phyloP scores from a whole-genome alignment of 2,797 vertebrate genomes.

The Anabacerthia variegaticeps region DNA sequence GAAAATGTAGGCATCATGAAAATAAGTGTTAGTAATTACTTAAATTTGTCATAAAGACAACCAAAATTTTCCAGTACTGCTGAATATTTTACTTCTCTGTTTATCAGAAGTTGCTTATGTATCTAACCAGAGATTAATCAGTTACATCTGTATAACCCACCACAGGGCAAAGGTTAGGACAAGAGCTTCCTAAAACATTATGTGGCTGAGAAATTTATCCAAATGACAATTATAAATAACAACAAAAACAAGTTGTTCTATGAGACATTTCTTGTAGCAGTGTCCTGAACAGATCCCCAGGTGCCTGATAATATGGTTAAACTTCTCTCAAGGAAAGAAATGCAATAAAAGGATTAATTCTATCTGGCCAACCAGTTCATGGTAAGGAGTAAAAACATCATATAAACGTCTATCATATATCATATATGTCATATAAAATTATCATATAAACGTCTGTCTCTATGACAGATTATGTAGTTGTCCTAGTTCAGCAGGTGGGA shows the following conservation, averaged over 20 bases:
- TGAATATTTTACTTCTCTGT: background rate
- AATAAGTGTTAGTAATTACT: background rate
- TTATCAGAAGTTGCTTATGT: background rate
- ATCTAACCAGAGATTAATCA: background rate
- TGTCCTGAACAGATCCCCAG: background rate
- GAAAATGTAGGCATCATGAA: background rate
- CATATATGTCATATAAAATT: background rate
- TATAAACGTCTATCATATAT: background rate
- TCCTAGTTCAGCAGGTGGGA: too few species aligned
- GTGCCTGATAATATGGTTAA: background rate
- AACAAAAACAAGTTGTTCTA: background rate
- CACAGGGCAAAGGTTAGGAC: background rate
- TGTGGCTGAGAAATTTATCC: background rate
- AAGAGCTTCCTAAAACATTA: background rate
- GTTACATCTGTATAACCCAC: background rate
- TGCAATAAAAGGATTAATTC: background rate
- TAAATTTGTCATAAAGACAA: background rate
- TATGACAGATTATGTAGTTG: background rate
- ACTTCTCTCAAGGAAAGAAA: background rate
- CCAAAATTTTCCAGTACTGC: background rate
- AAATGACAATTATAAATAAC: background rate
- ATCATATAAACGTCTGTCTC: background rate
- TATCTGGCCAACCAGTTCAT: background rate
- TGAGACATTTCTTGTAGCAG: background rate
- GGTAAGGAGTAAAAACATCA: background rate